Evolutionary conservation across 2,113 vertebrate species (phyloP).

Genomic region (Lipophrys pholis): DNA sequence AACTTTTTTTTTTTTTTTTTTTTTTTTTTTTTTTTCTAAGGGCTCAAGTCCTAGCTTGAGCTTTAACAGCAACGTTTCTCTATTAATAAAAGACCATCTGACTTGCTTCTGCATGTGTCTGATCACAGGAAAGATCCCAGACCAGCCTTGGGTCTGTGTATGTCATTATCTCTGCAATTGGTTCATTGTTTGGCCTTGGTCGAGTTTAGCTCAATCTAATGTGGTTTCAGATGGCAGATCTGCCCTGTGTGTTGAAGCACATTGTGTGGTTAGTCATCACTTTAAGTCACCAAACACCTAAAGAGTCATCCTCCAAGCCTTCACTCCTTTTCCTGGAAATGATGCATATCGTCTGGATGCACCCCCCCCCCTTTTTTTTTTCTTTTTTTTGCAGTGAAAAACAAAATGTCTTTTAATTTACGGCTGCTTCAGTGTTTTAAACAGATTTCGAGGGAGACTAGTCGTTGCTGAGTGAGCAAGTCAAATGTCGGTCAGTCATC

Average conservation of each 20-base stretch:
- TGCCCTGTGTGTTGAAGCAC: not conserved
- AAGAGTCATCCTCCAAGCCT: slow-evolving; percentile 50
- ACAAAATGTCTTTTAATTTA: slow-evolving; percentile 7
- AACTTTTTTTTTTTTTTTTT: slow-evolving; percentile 23
- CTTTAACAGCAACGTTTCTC: no score
- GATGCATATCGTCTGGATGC: slow-evolving; percentile 59
- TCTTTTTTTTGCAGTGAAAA: slow-evolving; percentile 32
- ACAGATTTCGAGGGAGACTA: not conserved
- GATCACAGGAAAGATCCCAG: slow-evolving; percentile 44
- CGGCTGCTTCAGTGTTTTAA: not conserved
- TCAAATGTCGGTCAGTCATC: slow-evolving; percentile 58
- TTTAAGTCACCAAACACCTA: not conserved
- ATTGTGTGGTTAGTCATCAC: not conserved
- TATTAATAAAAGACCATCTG: no score
- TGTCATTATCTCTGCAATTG: slow-evolving; percentile 44
- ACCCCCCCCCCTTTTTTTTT: slow-evolving; percentile 25
- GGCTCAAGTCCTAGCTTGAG: not conserved
- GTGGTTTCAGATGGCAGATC: not conserved
- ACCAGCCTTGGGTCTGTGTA: slow-evolving; percentile 50
- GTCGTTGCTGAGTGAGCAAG: slow-evolving; percentile 37
- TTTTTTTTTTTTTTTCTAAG: slow-evolving; percentile 22
- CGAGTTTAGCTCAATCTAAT: not conserved
- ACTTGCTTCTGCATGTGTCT: slow-evolving; percentile 11
- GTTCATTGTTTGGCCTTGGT: not conserved
- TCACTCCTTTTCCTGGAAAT: slow-evolving; percentile 65